Evolutionary conservation across 2,113 vertebrate genomes (phyloP).

Genomic region (Smithornis capensis): DNA sequence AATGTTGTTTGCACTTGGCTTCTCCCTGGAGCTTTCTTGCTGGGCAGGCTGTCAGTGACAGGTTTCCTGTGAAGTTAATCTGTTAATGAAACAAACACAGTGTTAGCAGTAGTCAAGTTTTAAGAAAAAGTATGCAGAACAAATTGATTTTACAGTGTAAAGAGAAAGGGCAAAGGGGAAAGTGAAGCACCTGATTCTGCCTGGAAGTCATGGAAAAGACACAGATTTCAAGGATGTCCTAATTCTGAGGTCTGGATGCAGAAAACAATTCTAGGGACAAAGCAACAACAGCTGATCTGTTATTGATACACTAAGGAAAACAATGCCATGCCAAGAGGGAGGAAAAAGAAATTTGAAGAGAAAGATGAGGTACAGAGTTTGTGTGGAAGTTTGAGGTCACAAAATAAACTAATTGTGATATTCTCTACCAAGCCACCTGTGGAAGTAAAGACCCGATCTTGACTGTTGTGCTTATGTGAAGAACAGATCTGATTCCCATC

Average conservation of each 20-base stretch:
- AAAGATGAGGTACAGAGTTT: neutral
- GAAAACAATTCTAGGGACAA: neutral
- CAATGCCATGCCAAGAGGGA: neutral
- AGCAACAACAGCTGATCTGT: neutral
- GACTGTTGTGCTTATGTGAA: neutral
- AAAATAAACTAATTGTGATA: neutral
- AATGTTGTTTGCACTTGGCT: neutral
- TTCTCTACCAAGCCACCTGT: neutral
- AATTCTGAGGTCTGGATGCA: neutral
- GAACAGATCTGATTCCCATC: neutral
- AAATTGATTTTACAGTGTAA: neutral
- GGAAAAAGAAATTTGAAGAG: neutral
- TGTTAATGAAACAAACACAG: conserved; percentile 60
- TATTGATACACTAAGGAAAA: neutral
- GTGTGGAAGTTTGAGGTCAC: neutral
- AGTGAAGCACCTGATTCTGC: neutral
- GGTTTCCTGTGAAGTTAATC: conserved; percentile 1
- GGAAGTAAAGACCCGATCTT: neutral
- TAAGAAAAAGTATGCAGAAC: neutral
- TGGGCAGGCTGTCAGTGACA: neutral
- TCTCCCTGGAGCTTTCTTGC: neutral
- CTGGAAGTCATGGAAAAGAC: neutral
- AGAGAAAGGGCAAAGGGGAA: neutral
- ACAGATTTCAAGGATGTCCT: neutral
- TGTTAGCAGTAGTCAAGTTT: conserved; percentile 22